These are phyloP conservation scores for Cephus sareptanus DNA, from an alignment of 2,888 invertebrate genomes.

Conservation along the genomic window DNA sequence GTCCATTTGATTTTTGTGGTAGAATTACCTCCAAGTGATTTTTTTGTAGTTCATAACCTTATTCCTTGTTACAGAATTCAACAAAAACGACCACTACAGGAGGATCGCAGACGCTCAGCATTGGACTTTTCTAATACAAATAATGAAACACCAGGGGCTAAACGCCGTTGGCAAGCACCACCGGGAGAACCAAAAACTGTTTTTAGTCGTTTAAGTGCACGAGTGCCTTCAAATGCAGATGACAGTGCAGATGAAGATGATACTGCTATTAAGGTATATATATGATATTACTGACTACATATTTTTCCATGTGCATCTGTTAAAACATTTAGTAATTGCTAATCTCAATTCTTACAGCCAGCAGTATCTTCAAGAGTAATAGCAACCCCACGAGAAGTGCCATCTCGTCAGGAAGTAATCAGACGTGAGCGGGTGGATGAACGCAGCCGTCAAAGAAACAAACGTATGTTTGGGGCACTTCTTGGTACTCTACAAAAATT, in stretches of 20 bases:
- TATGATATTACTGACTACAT: not conserved
- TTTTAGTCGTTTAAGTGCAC: slow-evolving; percentile 62
- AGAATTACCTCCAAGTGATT: not conserved
- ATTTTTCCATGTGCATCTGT: not conserved
- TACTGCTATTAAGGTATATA: slow-evolving; percentile 43
- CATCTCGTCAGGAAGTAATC: slow-evolving; percentile 84
- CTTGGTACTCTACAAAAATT: slow-evolving; percentile 96
- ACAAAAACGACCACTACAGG: slow-evolving; percentile 58
- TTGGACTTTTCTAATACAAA: slow-evolving; percentile 48
- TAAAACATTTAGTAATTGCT: slow-evolving; percentile 1
- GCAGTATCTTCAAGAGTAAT: slow-evolving; percentile 84
- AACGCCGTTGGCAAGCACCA: slow-evolving; percentile 56
- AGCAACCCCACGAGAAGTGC: slow-evolving; percentile 80
- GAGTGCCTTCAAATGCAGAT: slow-evolving; percentile 60
- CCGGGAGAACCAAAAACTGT: slow-evolving; percentile 60
- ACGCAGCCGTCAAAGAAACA: slow-evolving; percentile 84
- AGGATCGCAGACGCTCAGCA: slow-evolving; percentile 55
- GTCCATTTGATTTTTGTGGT: not conserved
- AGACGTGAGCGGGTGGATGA: slow-evolving; percentile 87
- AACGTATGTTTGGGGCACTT: slow-evolving; percentile 95
- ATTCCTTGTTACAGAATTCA: slow-evolving; percentile 38
- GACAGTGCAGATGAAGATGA: slow-evolving; percentile 64
- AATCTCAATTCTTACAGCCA: slow-evolving; percentile 61
- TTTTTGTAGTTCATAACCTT: slow-evolving; percentile 8
- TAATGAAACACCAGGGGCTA: slow-evolving; percentile 52